A percentile compares a stretch with the other conserved stretches of the same genome.
Conservation (phyloP, 2,113 vertebrate genomes). For the Indri indri region DNA sequence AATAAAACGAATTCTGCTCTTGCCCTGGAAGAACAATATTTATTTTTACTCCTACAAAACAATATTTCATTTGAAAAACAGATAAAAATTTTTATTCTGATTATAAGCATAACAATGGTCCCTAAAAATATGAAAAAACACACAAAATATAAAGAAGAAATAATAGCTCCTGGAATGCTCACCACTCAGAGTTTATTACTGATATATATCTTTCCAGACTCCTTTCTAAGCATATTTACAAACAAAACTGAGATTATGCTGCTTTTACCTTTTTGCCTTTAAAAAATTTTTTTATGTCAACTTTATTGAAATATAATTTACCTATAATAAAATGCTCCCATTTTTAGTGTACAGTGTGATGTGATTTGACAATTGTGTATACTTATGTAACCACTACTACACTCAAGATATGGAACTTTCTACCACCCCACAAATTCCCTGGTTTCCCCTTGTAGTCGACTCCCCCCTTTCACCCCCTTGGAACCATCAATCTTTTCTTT, state of each 20-base stretch:
- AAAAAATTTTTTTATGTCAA: background rate
- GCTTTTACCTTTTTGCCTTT: background rate
- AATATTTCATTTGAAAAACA: background rate
- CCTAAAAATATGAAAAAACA: background rate
- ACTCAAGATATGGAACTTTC: background rate
- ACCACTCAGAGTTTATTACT: background rate
- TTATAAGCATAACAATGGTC: background rate
- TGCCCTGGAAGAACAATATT: background rate
- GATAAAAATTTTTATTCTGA: background rate
- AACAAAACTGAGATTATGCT: background rate
- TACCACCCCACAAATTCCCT: background rate
- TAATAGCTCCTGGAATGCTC: background rate
- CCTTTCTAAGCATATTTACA: background rate
- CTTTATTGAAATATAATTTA: background rate
- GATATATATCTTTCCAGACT: background rate
- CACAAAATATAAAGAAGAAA: background rate
- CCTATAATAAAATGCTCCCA: background rate
- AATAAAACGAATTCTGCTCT: background rate
- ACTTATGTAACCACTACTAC: accelerated
- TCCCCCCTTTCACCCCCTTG: accelerated
- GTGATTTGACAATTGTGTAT: background rate
- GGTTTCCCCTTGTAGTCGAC: background rate
- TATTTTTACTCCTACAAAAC: background rate
- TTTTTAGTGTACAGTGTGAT: background rate
- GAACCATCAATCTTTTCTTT: background rate